Evolutionary conservation across 2,888 invertebrate genomes (phyloP).

Genomic region (Pristionchus mayeri): DNA sequence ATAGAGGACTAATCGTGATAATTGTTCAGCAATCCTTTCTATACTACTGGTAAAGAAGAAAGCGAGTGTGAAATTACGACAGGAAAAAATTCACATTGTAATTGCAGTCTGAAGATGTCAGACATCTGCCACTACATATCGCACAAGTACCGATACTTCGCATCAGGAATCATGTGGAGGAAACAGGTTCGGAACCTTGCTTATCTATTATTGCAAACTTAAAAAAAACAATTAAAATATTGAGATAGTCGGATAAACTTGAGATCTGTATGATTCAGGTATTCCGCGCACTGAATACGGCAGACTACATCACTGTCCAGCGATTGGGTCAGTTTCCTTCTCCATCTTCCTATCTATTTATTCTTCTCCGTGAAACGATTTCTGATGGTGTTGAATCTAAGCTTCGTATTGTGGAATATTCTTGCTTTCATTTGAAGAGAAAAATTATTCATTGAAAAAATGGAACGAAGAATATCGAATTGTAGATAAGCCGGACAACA

Average conservation of each 20-base stretch:
- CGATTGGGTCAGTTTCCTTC: not conserved
- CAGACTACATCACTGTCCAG: not conserved
- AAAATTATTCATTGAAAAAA: too few species aligned
- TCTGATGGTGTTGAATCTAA: too few species aligned
- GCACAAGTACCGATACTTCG: slow-evolving; percentile 27
- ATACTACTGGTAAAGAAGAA: not conserved
- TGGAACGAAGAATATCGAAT: not conserved
- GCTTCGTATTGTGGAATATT: too few species aligned
- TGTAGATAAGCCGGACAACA: slow-evolving; percentile 7
- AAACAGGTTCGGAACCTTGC: too few species aligned
- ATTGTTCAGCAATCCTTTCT: not conserved
- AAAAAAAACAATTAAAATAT: not conserved
- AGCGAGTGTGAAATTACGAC: not conserved
- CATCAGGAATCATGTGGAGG: slow-evolving; percentile 9
- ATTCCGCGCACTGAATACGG: not conserved
- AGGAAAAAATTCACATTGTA: not conserved
- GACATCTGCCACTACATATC: slow-evolving; percentile 10
- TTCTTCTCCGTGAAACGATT: too few species aligned
- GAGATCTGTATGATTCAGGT: not conserved
- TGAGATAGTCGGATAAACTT: not conserved
- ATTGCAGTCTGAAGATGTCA: not conserved
- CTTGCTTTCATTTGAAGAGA: too few species aligned
- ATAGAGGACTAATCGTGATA: too few species aligned
- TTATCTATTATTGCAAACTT: not conserved
- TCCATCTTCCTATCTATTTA: too few species aligned